Percentiles rank a stretch among this genome's conserved stretches.
Evolutionary conservation across 2,113 vertebrate genomes (phyloP).

Genomic region (Colinus virginianus): DNA sequence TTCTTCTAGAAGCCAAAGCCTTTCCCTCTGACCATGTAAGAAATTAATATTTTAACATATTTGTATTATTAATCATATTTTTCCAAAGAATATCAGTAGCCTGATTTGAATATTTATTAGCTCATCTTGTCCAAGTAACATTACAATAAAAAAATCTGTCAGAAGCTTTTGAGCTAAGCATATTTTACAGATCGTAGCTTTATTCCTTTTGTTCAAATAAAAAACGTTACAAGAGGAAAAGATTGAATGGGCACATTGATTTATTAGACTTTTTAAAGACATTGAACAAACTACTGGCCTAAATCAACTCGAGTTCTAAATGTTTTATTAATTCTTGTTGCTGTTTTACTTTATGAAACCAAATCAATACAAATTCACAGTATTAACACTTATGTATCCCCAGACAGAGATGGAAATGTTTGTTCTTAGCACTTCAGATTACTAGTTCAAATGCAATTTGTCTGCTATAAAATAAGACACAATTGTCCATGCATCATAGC

Average conservation of each 20-base stretch:
- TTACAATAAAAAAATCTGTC: constrained; percentile 73
- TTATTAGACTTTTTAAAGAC: constrained; percentile 77
- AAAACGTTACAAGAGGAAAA: constrained; percentile 65
- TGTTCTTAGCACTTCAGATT: constrained; percentile 53
- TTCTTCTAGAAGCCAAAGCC: constrained; percentile 92
- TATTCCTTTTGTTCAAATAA: constrained; percentile 77
- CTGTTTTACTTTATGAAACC: constrained; percentile 76
- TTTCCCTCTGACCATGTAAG: constrained; percentile 98
- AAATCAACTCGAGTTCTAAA: constrained; percentile 77
- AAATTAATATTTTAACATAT: constrained; percentile 71
- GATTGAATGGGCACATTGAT: constrained; percentile 75
- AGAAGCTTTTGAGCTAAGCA: constrained; percentile 71
- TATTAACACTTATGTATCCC: constrained; percentile 67
- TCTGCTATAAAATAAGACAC: constrained; percentile 55
- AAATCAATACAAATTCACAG: constrained; percentile 71
- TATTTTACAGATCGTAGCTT: constrained; percentile 71
- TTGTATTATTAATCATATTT: constrained; percentile 73
- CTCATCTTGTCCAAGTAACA: constrained; percentile 61
- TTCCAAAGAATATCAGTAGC: constrained; percentile 43
- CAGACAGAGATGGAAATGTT: constrained; percentile 63
- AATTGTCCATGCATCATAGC: constrained; percentile 14
- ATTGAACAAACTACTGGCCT: constrained; percentile 68
- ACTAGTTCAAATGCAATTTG: constrained; percentile 64
- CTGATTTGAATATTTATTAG: constrained; percentile 75
- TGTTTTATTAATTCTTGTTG: constrained; percentile 81